Evolutionary conservation across 2,113 vertebrate species (phyloP).

Genomic region (Sciurus niger): DNA sequence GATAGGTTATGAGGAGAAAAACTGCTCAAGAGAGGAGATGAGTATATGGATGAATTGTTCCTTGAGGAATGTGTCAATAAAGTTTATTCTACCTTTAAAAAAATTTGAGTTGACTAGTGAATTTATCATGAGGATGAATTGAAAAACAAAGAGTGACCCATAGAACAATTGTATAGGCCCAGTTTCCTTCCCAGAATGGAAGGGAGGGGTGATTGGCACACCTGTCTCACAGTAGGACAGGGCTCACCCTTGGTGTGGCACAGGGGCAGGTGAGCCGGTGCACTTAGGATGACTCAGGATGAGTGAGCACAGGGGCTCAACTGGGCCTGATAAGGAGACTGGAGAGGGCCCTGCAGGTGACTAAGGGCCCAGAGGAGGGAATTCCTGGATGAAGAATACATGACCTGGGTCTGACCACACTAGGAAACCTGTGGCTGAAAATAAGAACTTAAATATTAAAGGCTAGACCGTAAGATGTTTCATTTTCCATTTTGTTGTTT

Average conservation of each 20-base stretch:
- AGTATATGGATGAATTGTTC: not conserved
- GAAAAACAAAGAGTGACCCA: no score
- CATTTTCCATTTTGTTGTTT: not conserved
- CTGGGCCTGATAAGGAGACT: not conserved
- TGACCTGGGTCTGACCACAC: no score
- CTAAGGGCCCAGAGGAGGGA: not conserved
- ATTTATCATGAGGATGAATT: not conserved
- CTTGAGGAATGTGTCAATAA: not conserved
- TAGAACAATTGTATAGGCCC: no score
- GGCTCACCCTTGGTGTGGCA: fast-evolving
- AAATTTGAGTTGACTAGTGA: not conserved
- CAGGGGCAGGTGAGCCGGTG: fast-evolving
- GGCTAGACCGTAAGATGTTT: not conserved
- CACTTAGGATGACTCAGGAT: no score
- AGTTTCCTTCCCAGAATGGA: not conserved
- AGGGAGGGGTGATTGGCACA: no score
- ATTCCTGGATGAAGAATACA: not conserved
- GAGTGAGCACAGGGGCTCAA: not conserved
- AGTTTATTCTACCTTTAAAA: not conserved
- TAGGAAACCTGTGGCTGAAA: fast-evolving
- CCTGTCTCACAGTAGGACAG: not conserved
- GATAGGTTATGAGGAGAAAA: not conserved
- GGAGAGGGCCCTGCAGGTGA: fast-evolving
- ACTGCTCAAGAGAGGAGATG: not conserved
- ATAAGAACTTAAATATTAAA: not conserved